These are phyloP conservation scores for Furnarius figulus DNA, from an alignment of 2,113 vertebrate species.

Conservation along the genomic window DNA sequence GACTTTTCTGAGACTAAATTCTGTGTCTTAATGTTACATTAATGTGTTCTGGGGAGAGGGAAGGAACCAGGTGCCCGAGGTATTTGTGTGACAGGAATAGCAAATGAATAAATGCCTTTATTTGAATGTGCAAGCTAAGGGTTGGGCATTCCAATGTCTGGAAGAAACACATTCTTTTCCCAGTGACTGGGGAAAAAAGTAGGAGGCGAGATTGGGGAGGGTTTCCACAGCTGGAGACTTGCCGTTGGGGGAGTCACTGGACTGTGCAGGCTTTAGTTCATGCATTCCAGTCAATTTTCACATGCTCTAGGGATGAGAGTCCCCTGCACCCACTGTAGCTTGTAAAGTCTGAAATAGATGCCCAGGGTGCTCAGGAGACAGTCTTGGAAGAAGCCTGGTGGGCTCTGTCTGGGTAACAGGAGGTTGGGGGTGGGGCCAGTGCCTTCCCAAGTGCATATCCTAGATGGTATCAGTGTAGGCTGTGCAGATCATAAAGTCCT, in stretches of 20 bases:
- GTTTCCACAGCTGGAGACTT: constrained; percentile 38
- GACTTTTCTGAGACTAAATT: neutral
- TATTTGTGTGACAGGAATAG: constrained; percentile 43
- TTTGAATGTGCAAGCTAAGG: constrained; percentile 62
- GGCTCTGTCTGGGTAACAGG: constrained; percentile 21
- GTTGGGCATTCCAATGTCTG: constrained; percentile 49
- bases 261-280: constrained; percentile 48
- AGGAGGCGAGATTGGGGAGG: neutral
- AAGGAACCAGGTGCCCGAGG: neutral
- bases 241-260: neutral
- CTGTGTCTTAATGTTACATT: neutral
- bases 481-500: neutral
- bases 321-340: neutral
- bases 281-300: constrained; percentile 67
- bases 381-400: neutral
- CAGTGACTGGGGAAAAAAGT: neutral
- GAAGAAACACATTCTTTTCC: constrained; percentile 49
- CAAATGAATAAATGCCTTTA: constrained; percentile 45
- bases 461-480: neutral
- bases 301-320: constrained; percentile 58
- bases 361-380: constrained; percentile 1
- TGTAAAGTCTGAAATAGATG: constrained; percentile 44
- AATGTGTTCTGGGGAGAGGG: neutral
- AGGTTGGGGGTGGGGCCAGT: neutral
- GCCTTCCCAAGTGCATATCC: neutral